These are phyloP conservation scores for Eustalomyia histrio DNA, from an alignment of 2,888 invertebrate genomes.

Conservation along the genomic window DNA sequence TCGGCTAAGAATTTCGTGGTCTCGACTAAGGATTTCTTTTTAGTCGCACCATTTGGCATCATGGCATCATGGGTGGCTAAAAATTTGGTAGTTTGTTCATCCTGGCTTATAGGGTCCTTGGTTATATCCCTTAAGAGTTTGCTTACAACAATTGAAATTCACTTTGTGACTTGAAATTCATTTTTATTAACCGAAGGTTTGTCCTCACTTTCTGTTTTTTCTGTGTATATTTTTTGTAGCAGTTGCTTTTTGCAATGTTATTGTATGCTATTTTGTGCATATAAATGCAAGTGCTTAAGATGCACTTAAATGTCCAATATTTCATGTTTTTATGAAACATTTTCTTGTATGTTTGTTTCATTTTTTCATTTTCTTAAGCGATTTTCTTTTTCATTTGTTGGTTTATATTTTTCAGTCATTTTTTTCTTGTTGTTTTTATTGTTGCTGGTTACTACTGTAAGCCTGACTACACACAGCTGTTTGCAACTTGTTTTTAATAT, in stretches of 20 bases:
- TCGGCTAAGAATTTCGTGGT: no score
- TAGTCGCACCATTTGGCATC: no score
- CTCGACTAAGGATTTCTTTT: no score
- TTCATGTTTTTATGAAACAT: slow-evolving; percentile 71
- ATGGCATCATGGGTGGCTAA: no score
- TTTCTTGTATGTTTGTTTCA: slow-evolving; percentile 34
- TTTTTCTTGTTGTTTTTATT: slow-evolving; percentile 55
- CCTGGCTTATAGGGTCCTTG: no score
- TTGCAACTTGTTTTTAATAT: slow-evolving; percentile 56
- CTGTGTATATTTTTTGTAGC: neutral
- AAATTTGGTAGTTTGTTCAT: no score
- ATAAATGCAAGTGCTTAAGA: slow-evolving; percentile 73
- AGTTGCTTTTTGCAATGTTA: slow-evolving; percentile 6
- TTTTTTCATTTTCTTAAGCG: slow-evolving; percentile 38
- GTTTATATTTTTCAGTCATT: slow-evolving; percentile 69
- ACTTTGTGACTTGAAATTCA: no score
- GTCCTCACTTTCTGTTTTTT: no score
- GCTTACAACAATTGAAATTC: no score
- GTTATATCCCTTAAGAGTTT: no score
- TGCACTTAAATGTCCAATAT: slow-evolving; percentile 75
- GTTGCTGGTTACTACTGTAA: slow-evolving; percentile 33
- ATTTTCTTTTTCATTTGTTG: slow-evolving; percentile 59
- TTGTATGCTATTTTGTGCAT: slow-evolving; percentile 32
- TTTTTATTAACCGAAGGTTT: no score
- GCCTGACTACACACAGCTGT: slow-evolving; percentile 58